These are phyloP conservation scores for Hedya salicella DNA, from an alignment of 2,888 invertebrate genomes.

Conservation along the genomic window DNA sequence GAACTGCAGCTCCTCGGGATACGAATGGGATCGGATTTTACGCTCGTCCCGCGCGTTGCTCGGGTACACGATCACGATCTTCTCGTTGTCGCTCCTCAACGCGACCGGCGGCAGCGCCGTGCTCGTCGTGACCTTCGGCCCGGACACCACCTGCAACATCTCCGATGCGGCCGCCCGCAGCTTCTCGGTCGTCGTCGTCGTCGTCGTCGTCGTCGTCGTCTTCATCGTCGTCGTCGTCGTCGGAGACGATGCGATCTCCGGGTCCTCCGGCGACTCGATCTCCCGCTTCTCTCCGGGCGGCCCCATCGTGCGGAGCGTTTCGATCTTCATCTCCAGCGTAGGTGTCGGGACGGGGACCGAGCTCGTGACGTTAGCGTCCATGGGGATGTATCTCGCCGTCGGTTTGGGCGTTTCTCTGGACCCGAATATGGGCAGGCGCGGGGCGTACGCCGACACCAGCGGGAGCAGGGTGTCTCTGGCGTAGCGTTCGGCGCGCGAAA, in stretches of 20 bases:
- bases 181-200: slow-evolving; percentile 58
- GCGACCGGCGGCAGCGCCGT: slow-evolving; percentile 79
- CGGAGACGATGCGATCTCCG: slow-evolving; percentile 65
- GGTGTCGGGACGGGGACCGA: slow-evolving; percentile 76
- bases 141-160: slow-evolving; percentile 71
- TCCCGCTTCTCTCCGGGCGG: slow-evolving; percentile 76
- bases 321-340: slow-evolving; percentile 81
- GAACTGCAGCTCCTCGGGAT: slow-evolving; percentile 81
- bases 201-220: slow-evolving; percentile 61
- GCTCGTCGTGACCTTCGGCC: slow-evolving; percentile 68
- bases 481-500: slow-evolving; percentile 92
- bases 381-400: slow-evolving; percentile 87
- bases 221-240: slow-evolving; percentile 63
- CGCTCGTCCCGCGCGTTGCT: slow-evolving; percentile 79
- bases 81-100: slow-evolving; percentile 72
- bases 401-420: slow-evolving; percentile 75
- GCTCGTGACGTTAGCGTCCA: slow-evolving; percentile 71
- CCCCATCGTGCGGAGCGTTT: slow-evolving; percentile 71
- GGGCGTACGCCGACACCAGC: slow-evolving; percentile 91
- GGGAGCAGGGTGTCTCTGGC: slow-evolving; percentile 91
- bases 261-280: slow-evolving; percentile 74
- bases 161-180: slow-evolving; percentile 70
- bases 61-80: slow-evolving; percentile 82
- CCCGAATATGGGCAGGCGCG: slow-evolving; percentile 87
- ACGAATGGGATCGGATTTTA: slow-evolving; percentile 79